Evolutionary conservation across 2,888 invertebrate species (phyloP).

Genomic region (Protophormia terraenovae): DNA sequence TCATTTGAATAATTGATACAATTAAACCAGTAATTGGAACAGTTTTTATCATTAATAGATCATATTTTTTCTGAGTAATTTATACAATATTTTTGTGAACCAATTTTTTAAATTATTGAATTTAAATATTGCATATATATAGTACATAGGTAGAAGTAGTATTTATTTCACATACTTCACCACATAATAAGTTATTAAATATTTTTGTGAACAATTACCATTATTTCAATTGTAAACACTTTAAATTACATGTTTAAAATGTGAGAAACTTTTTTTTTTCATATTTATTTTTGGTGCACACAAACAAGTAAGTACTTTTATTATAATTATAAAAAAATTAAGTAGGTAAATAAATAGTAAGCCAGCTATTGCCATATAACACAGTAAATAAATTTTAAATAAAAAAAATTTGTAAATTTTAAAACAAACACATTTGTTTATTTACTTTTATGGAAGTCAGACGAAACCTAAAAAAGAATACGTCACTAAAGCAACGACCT

Average conservation of each 20-base stretch:
- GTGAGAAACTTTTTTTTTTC: background rate
- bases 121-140: too few species aligned
- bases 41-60: too few species aligned
- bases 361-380: background rate
- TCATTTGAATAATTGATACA: too few species aligned
- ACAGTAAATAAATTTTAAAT: background rate
- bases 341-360: background rate
- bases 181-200: background rate
- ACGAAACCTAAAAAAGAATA: background rate
- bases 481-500: constrained; percentile 49
- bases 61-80: too few species aligned
- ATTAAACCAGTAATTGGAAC: too few species aligned
- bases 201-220: background rate
- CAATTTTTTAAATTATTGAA: too few species aligned
- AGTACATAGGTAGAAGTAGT: too few species aligned
- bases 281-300: background rate
- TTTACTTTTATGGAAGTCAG: background rate
- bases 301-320: background rate
- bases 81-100: too few species aligned
- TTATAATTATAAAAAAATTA: background rate
- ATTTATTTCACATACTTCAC: background rate
- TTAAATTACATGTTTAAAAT: background rate
- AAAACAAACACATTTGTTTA: background rate
- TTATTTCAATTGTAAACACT: background rate
- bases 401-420: background rate